Evolutionary conservation across 2,888 invertebrate genomes (phyloP), one percentile per base, ranked within the genome.

Genomic region (Laothoe populi): DNA sequence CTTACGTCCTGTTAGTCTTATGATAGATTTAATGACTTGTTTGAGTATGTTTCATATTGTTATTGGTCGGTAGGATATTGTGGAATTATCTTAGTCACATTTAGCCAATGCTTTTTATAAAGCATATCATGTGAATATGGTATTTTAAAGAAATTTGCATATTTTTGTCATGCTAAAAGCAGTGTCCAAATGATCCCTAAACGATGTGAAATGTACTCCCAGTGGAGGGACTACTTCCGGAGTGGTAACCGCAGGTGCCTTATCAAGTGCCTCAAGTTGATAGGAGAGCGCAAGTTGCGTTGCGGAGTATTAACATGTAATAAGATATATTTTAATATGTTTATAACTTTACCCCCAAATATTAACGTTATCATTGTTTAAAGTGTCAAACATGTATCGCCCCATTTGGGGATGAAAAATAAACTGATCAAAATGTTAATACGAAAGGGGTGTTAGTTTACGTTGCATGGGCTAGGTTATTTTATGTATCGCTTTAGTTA

Each of bases 291-390:
- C 81, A 70, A 35, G 84, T 84, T 86, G 82, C 79, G 48, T 68
- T 60, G 75, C 78, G 86, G 86, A 88, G 87, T 87, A 87, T 85
- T 86, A 81, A 65, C 57, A 38, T 63, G 19, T 19, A 35, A 35
- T 19, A 35, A 11, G 10, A 19, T 48, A 48, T 48, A 26, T 48
- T 48, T 48, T n/a, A 11, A 48, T 26, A 48, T 48, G 48, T 48
- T n/a, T 48, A 48, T 48, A 48, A 24, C 48, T 38, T 13, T 38
- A 38, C 10, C 13, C 11, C 38, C 38, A 11, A 11, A 11, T 13
- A 1, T 38, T 38, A 38, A 38, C 10, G 13, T 38, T 38, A 38
- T 13, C 13, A 13, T 11, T 38, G 11, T n/a, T n/a, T n/a, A n/a
- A n/a, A 13, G 13, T 35, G 35, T 38, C 10, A 38, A 8, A 38